phyloP scores from a whole-genome alignment of 2,113 vertebrate genomes.

The Hydrochoerus hydrochaeris region DNA sequence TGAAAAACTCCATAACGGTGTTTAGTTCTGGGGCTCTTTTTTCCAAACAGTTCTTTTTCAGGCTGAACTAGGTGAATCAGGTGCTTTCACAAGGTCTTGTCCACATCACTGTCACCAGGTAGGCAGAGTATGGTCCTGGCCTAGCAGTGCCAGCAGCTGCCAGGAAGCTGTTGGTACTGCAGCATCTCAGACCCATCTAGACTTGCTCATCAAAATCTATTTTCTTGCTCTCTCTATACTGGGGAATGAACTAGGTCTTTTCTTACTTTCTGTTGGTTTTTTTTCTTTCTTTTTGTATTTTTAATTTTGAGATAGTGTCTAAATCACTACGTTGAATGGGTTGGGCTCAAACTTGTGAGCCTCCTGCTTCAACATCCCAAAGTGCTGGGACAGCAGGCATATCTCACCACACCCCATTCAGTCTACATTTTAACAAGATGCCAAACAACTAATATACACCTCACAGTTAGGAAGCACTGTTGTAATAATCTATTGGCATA shows the following conservation, averaged over 20 bases:
- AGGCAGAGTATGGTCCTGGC: not conserved
- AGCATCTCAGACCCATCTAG: not conserved
- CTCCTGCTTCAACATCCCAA: not conserved
- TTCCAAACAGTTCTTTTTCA: slow-evolving; percentile 31
- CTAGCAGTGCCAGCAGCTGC: not conserved
- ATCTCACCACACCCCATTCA: not conserved
- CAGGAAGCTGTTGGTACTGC: not conserved
- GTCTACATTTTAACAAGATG: not conserved
- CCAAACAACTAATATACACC: not conserved
- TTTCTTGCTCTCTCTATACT: not conserved
- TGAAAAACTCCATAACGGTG: not conserved
- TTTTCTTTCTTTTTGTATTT: not conserved
- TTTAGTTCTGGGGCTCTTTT: not conserved
- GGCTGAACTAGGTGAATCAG: not conserved
- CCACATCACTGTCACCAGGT: not conserved
- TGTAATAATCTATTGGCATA: not conserved
- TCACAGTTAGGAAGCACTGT: not conserved
- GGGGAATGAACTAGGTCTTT: not conserved
- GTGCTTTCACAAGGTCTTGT: not conserved
- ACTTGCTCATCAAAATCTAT: not conserved
- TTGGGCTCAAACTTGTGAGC: not conserved
- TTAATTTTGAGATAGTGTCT: not conserved
- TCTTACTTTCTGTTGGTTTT: not conserved
- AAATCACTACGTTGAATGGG: not conserved
- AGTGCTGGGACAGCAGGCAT: not conserved